Percentiles rank a stretch among this genome's conserved stretches.
Conservation (phyloP, 2,888 invertebrate genomes). For the Acleris holmiana region DNA sequence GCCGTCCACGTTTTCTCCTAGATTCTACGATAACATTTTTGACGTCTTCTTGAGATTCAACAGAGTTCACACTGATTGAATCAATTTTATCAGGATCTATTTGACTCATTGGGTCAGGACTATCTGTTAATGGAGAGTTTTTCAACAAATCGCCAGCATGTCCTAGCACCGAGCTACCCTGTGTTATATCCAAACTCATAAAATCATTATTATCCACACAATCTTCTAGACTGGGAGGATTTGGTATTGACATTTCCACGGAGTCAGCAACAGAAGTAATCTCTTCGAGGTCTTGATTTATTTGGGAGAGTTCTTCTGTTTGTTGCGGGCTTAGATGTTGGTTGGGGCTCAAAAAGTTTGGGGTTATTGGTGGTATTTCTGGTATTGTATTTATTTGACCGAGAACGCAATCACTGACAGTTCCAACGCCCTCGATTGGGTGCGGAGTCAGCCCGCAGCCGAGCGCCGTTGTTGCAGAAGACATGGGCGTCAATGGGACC, state of each 20-base stretch:
- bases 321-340: conserved; percentile 79
- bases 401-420: conserved; percentile 71
- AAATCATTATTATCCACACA: conserved; percentile 81
- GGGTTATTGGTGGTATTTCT: conserved; percentile 68
- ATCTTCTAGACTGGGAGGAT: conserved; percentile 73
- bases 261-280: conserved; percentile 72
- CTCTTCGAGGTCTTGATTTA: conserved; percentile 80
- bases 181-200: conserved; percentile 72
- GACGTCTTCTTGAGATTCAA: conserved; percentile 80
- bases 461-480: conserved; percentile 54
- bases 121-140: conserved; percentile 67
- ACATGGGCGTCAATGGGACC: conserved; percentile 65
- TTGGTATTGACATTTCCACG: conserved; percentile 70
- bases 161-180: conserved; percentile 68
- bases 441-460: conserved; percentile 58
- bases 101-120: conserved; percentile 58
- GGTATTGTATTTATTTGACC: conserved; percentile 71
- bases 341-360: conserved; percentile 65
- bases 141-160: conserved; percentile 73
- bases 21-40: conserved; percentile 77
- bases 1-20: conserved; percentile 85
- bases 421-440: conserved; percentile 64
- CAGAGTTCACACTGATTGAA: conserved; percentile 73
- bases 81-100: conserved; percentile 72
- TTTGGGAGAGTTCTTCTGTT: conserved; percentile 78